phyloP scores from a whole-genome alignment of 2,888 invertebrate species.

The Ophion costatus region DNA sequence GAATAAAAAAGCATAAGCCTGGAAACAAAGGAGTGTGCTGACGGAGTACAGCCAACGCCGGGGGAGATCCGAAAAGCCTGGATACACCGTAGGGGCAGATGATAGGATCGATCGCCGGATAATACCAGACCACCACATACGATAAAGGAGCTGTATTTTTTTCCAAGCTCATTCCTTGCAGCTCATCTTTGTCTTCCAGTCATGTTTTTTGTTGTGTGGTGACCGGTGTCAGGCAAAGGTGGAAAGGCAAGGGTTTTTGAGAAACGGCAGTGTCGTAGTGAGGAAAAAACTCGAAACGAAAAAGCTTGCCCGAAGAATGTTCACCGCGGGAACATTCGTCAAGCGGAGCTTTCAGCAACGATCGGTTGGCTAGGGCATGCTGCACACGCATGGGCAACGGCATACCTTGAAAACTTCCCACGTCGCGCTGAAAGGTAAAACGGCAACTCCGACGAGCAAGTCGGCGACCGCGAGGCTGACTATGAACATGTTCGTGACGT shows the following conservation, averaged over 20 bases:
- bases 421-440: conserved; percentile 97
- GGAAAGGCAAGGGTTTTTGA: not conserved
- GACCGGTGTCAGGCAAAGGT: no score
- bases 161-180: not conserved
- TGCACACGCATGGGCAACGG: not conserved
- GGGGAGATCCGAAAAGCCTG: conserved; percentile 22
- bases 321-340: not conserved
- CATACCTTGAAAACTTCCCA: conserved; percentile 95
- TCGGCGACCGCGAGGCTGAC: conserved; percentile 98
- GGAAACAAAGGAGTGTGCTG: conserved; percentile 1
- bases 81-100: not conserved
- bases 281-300: not conserved
- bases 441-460: conserved; percentile 96
- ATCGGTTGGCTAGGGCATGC: not conserved
- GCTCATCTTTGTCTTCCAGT: no score
- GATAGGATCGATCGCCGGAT: conserved; percentile 19
- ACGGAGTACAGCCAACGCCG: conserved; percentile 12
- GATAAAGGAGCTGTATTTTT: conserved; percentile 1
- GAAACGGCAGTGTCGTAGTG: not conserved
- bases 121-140: not conserved
- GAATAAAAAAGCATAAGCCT: not conserved
- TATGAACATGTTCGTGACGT: conserved; percentile 98
- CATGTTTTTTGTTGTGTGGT: no score
- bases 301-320: not conserved
- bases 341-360: not conserved